Percentiles rank a stretch among this genome's conserved stretches.
These are phyloP conservation scores for Pararge aegeria DNA, from an alignment of 1,140 invertebrate species.

Conservation along the genomic window DNA sequence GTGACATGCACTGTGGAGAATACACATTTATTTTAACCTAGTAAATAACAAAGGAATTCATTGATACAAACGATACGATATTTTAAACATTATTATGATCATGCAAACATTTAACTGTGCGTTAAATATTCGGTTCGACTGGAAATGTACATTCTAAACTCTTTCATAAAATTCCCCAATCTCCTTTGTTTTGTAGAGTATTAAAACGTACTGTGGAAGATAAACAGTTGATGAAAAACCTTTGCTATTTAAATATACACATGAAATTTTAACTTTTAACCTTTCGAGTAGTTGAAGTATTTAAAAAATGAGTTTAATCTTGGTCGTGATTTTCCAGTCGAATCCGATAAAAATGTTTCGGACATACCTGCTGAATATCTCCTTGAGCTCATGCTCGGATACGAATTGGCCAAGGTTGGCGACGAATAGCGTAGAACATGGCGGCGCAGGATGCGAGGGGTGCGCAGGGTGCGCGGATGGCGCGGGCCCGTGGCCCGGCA, in stretches of 20 bases:
- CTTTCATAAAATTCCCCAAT: background rate
- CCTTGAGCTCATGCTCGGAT: slow-evolving; percentile 97
- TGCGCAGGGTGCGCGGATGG: slow-evolving; percentile 28
- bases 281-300: too few species aligned
- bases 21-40: slow-evolving; percentile 42
- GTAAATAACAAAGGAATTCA: slow-evolving; percentile 15
- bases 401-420: slow-evolving; percentile 97
- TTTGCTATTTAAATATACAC: too few species aligned
- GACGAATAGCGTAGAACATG: slow-evolving; percentile 98
- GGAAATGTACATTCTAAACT: slow-evolving; percentile 32
- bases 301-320: too few species aligned
- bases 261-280: too few species aligned
- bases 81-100: slow-evolving; percentile 34
- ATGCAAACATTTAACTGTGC: slow-evolving; percentile 44
- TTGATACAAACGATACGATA: slow-evolving; percentile 24
- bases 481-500: slow-evolving; percentile 84
- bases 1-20: slow-evolving; percentile 75
- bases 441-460: slow-evolving; percentile 86
- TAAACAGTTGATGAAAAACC: too few species aligned
- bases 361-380: slow-evolving; percentile 96
- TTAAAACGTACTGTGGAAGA: too few species aligned
- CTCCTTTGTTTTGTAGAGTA: too few species aligned
- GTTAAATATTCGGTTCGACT: slow-evolving; percentile 41
- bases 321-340: slow-evolving; percentile 34
- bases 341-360: slow-evolving; percentile 4